A percentile compares a stretch with the other conserved stretches of the same genome.
Conservation (phyloP, 2,797 vertebrate species). For the Pseudomugil tenellus region DNA sequence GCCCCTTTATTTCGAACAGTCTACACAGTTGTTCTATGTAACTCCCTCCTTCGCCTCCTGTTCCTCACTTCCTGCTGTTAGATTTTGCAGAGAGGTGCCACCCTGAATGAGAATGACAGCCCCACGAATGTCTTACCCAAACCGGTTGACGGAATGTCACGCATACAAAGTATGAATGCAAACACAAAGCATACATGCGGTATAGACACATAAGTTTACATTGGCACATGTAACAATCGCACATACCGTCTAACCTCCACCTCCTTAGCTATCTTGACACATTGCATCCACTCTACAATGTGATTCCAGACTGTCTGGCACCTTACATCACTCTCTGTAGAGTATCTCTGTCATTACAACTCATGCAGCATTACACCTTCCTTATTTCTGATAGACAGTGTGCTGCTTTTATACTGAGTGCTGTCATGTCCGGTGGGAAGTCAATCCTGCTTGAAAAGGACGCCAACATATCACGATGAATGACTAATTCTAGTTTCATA, state of each 20-base stretch:
- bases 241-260: constrained; percentile 40
- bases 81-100: constrained; percentile 63
- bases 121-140: not conserved
- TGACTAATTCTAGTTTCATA: constrained; percentile 27
- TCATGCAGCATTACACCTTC: constrained; percentile 21
- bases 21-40: not conserved
- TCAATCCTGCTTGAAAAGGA: constrained; percentile 12
- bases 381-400: constrained; percentile 32
- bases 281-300: constrained; percentile 37
- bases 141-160: constrained; percentile 14
- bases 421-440: constrained; percentile 34
- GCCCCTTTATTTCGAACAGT: constrained; percentile 21
- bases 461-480: constrained; percentile 14
- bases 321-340: constrained; percentile 34
- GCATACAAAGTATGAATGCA: constrained; percentile 17
- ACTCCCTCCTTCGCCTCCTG: constrained; percentile 12
- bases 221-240: constrained; percentile 33
- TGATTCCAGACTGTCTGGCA: constrained; percentile 71
- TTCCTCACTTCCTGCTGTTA: constrained; percentile 50
- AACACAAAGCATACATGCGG: constrained; percentile 16
- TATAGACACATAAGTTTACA: constrained; percentile 14
- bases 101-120: constrained; percentile 14
- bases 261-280: constrained; percentile 49
- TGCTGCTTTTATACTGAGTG: not conserved
- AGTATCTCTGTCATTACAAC: constrained; percentile 44